A percentile compares a stretch with the other conserved stretches of the same genome.
These are phyloP conservation scores for Danio aesculapii DNA, from an alignment of 2,797 vertebrate species.

Conservation along the genomic window DNA sequence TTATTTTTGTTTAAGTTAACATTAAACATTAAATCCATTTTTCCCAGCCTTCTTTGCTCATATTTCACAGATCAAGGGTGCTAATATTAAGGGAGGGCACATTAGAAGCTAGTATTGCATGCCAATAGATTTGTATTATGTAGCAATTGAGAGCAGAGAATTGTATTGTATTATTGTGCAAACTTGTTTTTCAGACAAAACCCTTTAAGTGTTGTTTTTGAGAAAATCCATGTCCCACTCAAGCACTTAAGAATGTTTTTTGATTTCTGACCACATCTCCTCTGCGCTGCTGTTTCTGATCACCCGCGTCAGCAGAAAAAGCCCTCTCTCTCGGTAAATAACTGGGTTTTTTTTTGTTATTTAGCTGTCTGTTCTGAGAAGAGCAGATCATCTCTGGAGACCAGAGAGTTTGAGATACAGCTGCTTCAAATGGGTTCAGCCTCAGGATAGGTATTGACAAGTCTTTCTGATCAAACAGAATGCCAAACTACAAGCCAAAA, in stretches of 20 bases:
- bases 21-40: no score
- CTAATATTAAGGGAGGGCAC: no score
- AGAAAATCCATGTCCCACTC: not conserved
- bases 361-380: not conserved
- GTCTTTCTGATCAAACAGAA: not conserved
- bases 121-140: not conserved
- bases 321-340: not conserved
- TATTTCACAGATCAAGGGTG: no score
- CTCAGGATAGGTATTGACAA: not conserved
- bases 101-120: no score
- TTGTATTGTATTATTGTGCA: not conserved
- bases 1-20: no score
- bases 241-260: not conserved
- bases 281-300: not conserved
- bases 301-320: not conserved
- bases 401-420: not conserved
- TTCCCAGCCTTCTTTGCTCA: no score
- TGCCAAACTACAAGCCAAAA: not conserved
- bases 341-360: not conserved
- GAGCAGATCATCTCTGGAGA: constrained; percentile 19
- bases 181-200: not conserved
- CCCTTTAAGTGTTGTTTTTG: not conserved
- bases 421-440: not conserved
- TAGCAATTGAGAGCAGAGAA: not conserved
- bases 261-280: not conserved